Conservation (phyloP, 2,113 vertebrate species). For the Nestor notabilis region DNA sequence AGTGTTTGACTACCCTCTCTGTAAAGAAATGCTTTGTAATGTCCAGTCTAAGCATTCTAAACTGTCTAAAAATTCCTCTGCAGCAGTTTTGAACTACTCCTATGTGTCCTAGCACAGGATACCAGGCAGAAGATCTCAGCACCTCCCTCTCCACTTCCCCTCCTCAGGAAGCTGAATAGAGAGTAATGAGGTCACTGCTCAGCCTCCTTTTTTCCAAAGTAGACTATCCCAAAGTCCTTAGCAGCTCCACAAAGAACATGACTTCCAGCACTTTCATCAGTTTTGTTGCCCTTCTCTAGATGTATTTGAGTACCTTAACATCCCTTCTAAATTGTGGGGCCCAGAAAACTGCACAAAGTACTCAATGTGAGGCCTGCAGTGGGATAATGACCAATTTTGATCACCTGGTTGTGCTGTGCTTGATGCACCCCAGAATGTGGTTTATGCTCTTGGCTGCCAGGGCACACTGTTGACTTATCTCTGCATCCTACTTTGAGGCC, state of each 20-base stretch:
- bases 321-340: background rate
- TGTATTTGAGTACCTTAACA: accelerated
- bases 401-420: background rate
- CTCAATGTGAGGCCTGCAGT: background rate
- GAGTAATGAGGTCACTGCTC: background rate
- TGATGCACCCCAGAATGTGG: background rate
- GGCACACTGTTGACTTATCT: background rate
- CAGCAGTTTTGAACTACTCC: background rate
- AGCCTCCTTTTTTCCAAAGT: background rate
- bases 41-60: background rate
- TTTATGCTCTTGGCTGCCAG: background rate
- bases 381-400: background rate
- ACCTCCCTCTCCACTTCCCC: accelerated
- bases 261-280: background rate
- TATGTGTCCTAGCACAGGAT: accelerated
- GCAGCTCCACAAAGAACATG: background rate
- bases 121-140: background rate
- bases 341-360: background rate
- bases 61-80: background rate
- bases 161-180: background rate
- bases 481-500: background rate
- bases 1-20: background rate
- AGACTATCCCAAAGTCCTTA: background rate
- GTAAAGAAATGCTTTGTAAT: background rate
- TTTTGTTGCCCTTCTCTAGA: background rate